Base-by-base conservation (phyloP, 2,113 vertebrate genomes). In the Trematomus loennbergii region DNA sequence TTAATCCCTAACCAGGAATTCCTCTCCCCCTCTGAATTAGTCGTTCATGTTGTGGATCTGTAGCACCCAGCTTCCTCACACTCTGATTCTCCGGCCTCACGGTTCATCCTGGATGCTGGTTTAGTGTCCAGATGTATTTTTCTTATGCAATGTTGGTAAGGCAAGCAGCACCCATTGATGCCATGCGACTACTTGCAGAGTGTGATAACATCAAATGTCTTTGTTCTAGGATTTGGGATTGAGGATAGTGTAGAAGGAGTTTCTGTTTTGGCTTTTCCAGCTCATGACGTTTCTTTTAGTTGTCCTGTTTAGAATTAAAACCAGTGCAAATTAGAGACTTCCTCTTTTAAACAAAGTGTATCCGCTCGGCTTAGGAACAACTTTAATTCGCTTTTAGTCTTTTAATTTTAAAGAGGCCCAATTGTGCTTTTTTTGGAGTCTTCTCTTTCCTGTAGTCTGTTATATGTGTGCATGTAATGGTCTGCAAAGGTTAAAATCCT, bases 1-100 rank as follows among this genome's bases (percentile, higher is more conserved):
- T 12, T 87, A 81, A 81, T 83, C 83, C 76, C 74, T 25, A 40
- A 72, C 79, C 78, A 86, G 79, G 71, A 83, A 50, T 75, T 65
- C 81, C 81, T 50, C 62, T 36, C 76, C 78, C 64, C 71, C 68
- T 70, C 55, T 72, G 81, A 84, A 72, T 75, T 43, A 75, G 79
- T 40, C 60, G 79, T 85, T 72, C 67, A 75, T 85, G 81, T 72
- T 77, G 72, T 45, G 74, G 67, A 87, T 84, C 83, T 20, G 62
- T 66, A 65, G 64, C 53, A 33, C 71, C 72, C 18, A 50, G 59
- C 73, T 78, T 82, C 59, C 75, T 63, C 53, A 13, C 25, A 16
- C 58, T 70, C 58, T 22, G 78, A 52, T n/a, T 75, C 59, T 75
- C 62, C 20, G 18, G 50, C 65, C 57, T 53, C 20, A 1, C 67